Percentiles rank a stretch among this genome's conserved stretches.
These are phyloP conservation scores for Antheraea pernyi DNA, from an alignment of 1,140 invertebrate genomes.

Conservation along the genomic window DNA sequence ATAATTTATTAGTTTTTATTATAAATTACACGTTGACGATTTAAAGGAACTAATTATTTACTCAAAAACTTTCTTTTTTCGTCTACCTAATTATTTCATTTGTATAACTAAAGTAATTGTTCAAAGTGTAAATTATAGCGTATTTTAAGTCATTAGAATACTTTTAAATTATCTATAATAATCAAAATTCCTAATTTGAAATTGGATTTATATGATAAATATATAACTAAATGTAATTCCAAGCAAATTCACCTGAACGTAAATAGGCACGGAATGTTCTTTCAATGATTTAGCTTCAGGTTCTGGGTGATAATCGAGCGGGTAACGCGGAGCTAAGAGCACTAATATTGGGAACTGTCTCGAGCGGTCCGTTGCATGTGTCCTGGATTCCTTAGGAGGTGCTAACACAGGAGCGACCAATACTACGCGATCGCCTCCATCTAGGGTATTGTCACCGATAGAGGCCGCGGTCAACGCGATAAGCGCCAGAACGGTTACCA, in stretches of 20 bases:
- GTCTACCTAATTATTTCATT: too few relatives aligned
- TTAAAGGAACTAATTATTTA: too few relatives aligned
- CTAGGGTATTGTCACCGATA: constrained; percentile 53
- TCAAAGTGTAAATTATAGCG: too few relatives aligned
- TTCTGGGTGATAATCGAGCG: constrained; percentile 33
- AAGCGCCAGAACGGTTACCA: constrained; percentile 50
- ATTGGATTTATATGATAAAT: too few relatives aligned
- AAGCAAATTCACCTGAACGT: constrained; percentile 55
- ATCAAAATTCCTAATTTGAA: too few relatives aligned
- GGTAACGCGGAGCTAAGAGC: constrained; percentile 50
- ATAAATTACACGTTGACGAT: too few relatives aligned
- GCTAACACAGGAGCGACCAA: constrained; percentile 62
- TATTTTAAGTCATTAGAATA: too few relatives aligned
- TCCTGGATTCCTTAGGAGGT: constrained; percentile 55
- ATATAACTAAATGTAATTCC: too few relatives aligned
- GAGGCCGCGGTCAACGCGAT: constrained; percentile 39
- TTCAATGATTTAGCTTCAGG: constrained; percentile 54
- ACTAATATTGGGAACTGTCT: constrained; percentile 69
- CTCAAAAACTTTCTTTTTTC: too few relatives aligned
- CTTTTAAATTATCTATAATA: too few relatives aligned
- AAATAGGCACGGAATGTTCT: constrained; percentile 58
- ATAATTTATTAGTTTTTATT: too few relatives aligned
- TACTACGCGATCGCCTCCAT: constrained; percentile 53
- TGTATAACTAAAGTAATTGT: too few relatives aligned
- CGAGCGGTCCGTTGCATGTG: constrained; percentile 49